These are phyloP conservation scores for Elgonia sp. DNA, from an alignment of 2,888 invertebrate genomes.

Conservation along the genomic window DNA sequence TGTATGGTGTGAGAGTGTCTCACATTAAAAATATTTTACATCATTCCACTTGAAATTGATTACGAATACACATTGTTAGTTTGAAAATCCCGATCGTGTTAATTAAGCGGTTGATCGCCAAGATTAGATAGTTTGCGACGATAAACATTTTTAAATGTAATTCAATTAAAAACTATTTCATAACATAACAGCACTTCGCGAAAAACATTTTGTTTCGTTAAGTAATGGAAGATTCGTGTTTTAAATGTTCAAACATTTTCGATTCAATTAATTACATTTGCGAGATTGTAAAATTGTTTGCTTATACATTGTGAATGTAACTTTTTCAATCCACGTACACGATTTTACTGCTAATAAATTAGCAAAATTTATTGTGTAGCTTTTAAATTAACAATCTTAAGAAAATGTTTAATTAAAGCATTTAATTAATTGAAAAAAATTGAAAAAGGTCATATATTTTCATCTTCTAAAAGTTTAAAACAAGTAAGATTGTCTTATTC, in stretches of 20 bases:
- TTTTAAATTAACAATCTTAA: too few relatives aligned
- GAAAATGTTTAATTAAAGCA: too few relatives aligned
- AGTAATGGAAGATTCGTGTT: constrained; percentile 2
- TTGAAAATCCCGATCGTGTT: constrained; percentile 40
- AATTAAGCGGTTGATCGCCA: constrained; percentile 57
- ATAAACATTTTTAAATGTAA: constrained; percentile 29
- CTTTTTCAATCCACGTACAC: too few relatives aligned
- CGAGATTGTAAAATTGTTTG: neutral
- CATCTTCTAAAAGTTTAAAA: too few relatives aligned
- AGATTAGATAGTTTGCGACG: constrained; percentile 37
- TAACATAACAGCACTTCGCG: neutral
- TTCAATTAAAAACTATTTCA: constrained; percentile 43
- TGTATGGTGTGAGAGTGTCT: neutral
- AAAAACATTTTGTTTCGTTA: constrained; percentile 11
- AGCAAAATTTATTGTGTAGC: too few relatives aligned
- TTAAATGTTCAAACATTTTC: neutral
- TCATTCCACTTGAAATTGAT: constrained; percentile 35
- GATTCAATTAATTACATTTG: constrained; percentile 11
- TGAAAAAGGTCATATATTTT: too few relatives aligned
- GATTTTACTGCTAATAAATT: too few relatives aligned
- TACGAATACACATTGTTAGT: constrained; percentile 32
- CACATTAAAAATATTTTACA: constrained; percentile 48
- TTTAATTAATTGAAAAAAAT: too few relatives aligned
- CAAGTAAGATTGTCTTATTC: too few relatives aligned
- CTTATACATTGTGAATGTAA: too few relatives aligned